These are phyloP conservation scores for Mystacides longicornis DNA, from an alignment of 2,888 invertebrate genomes.

Conservation along the genomic window DNA sequence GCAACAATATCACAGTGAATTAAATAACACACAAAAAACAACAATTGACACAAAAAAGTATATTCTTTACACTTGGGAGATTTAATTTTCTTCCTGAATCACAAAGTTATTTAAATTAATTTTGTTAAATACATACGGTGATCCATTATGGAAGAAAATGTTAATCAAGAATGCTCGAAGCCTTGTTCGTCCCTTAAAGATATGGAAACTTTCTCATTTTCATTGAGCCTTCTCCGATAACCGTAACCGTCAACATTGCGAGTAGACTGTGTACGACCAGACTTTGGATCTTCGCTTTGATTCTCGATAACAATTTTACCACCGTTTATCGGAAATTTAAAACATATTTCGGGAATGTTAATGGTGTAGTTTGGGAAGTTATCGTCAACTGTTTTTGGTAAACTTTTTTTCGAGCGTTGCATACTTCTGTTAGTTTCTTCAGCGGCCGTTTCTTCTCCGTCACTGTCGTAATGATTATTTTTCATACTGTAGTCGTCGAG, in stretches of 20 bases:
- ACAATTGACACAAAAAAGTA: no score
- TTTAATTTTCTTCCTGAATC: no score
- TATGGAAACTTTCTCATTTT: not conserved
- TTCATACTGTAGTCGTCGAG: not conserved
- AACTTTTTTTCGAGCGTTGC: not conserved
- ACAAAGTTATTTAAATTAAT: no score
- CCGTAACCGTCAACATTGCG: not conserved
- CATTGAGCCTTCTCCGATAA: not conserved
- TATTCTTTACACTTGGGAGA: no score
- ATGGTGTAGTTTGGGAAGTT: conserved; percentile 4
- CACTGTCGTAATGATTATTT: not conserved
- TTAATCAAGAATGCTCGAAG: no score
- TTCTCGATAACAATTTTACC: conserved; percentile 9
- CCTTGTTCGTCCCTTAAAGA: conserved; percentile 9
- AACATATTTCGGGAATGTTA: conserved; percentile 12
- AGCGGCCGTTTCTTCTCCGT: no score
- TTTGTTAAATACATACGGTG: no score
- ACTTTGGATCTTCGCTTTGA: not conserved
- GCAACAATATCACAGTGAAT: no score
- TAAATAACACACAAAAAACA: no score
- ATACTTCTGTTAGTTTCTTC: not conserved
- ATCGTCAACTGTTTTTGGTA: not conserved
- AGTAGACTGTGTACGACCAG: not conserved
- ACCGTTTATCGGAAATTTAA: conserved; percentile 15
- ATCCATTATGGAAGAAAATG: no score